Percentiles rank a stretch among this genome's conserved stretches.
These are phyloP conservation scores for Garra rufa DNA, from an alignment of 2,113 vertebrate genomes.

Conservation along the genomic window DNA sequence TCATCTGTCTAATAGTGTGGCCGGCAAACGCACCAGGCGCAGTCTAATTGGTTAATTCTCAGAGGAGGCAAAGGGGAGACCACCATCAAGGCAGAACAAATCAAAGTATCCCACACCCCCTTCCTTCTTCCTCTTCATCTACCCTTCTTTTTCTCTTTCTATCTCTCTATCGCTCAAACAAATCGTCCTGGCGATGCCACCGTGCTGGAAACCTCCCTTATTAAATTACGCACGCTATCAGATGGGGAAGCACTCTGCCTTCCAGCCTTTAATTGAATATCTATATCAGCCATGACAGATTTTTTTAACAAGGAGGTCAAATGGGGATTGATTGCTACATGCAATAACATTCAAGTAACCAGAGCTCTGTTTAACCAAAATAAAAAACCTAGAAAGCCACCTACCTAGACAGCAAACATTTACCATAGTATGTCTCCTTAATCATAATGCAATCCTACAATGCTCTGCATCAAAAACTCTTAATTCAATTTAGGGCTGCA, in stretches of 20 bases:
- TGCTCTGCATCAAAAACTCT: not conserved
- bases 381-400: not conserved
- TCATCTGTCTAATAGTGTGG: constrained; percentile 45
- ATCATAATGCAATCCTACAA: not conserved
- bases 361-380: constrained; percentile 27
- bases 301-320: constrained; percentile 67
- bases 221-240: constrained; percentile 72
- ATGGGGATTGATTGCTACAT: constrained; percentile 69
- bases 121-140: not conserved
- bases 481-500: no score
- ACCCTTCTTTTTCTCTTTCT: not conserved
- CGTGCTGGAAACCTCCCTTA: constrained; percentile 67
- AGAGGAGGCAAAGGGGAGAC: constrained; percentile 40
- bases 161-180: constrained; percentile 14
- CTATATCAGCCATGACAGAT: constrained; percentile 72
- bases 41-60: constrained; percentile 58
- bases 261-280: constrained; percentile 69
- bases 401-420: not conserved
- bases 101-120: constrained; percentile 1
- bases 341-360: constrained; percentile 61
- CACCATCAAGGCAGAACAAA: constrained; percentile 49
- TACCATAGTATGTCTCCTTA: not conserved
- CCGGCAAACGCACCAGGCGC: not conserved
- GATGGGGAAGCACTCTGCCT: constrained; percentile 56
- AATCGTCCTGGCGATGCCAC: constrained; percentile 35